A percentile compares a stretch with the other conserved stretches of the same genome.
Conservation (phyloP, 2,113 vertebrate genomes). For the Nibea coibor region DNA sequence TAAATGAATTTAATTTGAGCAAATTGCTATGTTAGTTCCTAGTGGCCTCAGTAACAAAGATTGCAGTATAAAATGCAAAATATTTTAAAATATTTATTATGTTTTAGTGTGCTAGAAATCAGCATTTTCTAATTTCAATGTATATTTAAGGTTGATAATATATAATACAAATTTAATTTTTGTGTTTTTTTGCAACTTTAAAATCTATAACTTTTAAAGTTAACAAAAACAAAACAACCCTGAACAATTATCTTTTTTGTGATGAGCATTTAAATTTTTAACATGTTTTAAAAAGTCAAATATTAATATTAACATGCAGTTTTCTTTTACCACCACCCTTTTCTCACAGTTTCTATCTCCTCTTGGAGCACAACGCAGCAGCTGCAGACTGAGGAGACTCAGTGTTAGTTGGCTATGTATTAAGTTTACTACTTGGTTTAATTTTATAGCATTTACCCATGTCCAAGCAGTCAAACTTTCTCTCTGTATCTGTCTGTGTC, state of each 20-base stretch:
- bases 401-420: constrained; percentile 42
- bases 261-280: not conserved
- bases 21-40: no score
- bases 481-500: constrained; percentile 41
- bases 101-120: not conserved
- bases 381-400: constrained; percentile 41
- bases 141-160: not conserved
- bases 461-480: constrained; percentile 40
- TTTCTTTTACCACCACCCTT: not conserved
- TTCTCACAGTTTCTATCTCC: constrained; percentile 26
- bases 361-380: constrained; percentile 39
- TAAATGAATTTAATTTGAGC: no score
- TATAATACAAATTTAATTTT: not conserved
- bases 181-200: no score
- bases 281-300: not conserved
- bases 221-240: no score
- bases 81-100: no score
- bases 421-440: constrained; percentile 48
- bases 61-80: no score
- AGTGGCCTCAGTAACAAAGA: no score
- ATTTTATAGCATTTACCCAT: constrained; percentile 41
- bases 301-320: not conserved
- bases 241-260: no score
- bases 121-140: not conserved
- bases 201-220: no score